Base-by-base conservation (phyloP, 2,888 invertebrate genomes). In the Philopedon plagiatum region DNA sequence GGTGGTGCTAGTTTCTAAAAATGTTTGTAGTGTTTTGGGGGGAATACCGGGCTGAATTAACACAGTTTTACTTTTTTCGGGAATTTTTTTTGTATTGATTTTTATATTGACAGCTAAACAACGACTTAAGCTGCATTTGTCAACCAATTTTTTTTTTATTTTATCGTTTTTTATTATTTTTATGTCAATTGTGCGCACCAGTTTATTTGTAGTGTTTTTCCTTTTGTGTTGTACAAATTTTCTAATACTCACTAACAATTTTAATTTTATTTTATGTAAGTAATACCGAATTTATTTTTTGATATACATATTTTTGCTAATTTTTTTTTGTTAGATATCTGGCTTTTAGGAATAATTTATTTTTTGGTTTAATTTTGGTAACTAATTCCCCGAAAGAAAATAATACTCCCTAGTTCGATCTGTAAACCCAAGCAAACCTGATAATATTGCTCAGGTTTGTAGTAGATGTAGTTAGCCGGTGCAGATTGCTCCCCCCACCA, bases 191-290 rank as follows among this genome's bases (percentile, higher is more conserved):
- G n/a, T 63, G 57, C 54, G 32, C 66, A 58, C 66, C 66, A 66
- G 66, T 58, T 65, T 66, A 58, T 66, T 66, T 26, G 13, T 26
- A 23, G 23, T 49, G 15, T 46, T 29, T 46, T 23, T 39, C 26
- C 44, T 23, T 58, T 18, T 46, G 13, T 46, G 32, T 57, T 58
- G 66, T 58, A 58, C 66, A 58, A 58, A 49, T 41, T 56, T 41
- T 62, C 39, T 68, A 68, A 61, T 68, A 68, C 68, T 68, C 68
- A 62, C 68, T 68, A 62, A 61, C 54, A 39, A 23, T 13, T 62
- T 13, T 62, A 21, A 54, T 64, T 49, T 57, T 37, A 34, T 37
- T 64, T 63, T 64, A 39, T 58, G 32, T 64, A 18, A 57, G 54
- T 57, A 41, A 26, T 63, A 49, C 49, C 39, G 41, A 58, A 63